Percentiles rank a stretch among this genome's conserved stretches.
These are phyloP conservation scores for Poeciliopsis turneri DNA, from an alignment of 2,797 vertebrate species.

Conservation along the genomic window DNA sequence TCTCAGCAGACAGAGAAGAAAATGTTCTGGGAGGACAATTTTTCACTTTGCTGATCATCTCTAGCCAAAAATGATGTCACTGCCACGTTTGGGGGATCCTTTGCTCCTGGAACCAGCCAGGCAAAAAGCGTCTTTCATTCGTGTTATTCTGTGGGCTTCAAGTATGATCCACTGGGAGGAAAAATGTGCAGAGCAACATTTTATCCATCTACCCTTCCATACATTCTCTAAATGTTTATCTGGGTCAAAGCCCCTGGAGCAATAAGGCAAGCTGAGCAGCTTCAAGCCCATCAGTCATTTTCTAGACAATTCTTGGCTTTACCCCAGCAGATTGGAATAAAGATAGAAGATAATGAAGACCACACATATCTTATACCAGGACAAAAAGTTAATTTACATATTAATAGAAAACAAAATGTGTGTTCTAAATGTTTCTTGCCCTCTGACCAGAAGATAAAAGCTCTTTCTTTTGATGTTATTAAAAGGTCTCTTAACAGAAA, in stretches of 20 bases:
- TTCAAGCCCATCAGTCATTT: slow-evolving; percentile 17
- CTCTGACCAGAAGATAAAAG: not conserved
- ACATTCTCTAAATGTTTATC: slow-evolving; percentile 31
- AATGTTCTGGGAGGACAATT: slow-evolving; percentile 24
- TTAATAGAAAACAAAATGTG: not conserved
- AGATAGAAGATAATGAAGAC: not conserved
- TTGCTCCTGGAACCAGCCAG: slow-evolving; percentile 13
- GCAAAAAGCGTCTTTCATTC: slow-evolving; percentile 18
- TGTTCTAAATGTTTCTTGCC: not conserved
- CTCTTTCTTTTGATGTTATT: not conserved
- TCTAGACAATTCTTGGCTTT: slow-evolving; percentile 4
- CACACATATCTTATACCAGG: not conserved
- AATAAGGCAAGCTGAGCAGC: not conserved
- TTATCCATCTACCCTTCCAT: slow-evolving; percentile 17
- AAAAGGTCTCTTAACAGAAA: not conserved
- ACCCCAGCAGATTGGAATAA: not conserved
- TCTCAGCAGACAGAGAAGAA: slow-evolving; percentile 8
- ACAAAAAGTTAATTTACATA: not conserved
- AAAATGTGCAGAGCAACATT: slow-evolving; percentile 10
- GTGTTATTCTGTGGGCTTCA: not conserved
- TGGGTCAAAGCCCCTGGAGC: slow-evolving; percentile 16
- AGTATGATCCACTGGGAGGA: slow-evolving; percentile 1
- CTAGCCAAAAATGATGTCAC: slow-evolving; percentile 9
- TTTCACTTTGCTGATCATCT: slow-evolving; percentile 43
- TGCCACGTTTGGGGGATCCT: slow-evolving; percentile 14